Conservation (phyloP, 1,140 invertebrate genomes). For the Ctenoplectra terminalis region DNA sequence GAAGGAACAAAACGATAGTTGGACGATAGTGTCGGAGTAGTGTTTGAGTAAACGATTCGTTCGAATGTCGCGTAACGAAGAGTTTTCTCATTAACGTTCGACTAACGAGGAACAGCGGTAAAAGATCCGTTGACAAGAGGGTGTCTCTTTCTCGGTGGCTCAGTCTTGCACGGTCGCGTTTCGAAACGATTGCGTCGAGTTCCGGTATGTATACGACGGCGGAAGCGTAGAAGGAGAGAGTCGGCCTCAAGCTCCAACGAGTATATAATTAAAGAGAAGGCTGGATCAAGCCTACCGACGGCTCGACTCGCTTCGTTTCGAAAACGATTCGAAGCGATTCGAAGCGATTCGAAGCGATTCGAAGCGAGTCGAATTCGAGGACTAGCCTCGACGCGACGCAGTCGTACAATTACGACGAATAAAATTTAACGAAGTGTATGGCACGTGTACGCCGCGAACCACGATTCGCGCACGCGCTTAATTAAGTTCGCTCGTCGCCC, state of each 20-base stretch:
- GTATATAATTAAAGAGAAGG: slow-evolving; percentile 63
- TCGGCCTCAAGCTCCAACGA: slow-evolving; percentile 14
- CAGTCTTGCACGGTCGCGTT: slow-evolving; percentile 1
- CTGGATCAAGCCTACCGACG: not conserved
- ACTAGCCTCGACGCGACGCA: slow-evolving; percentile 46
- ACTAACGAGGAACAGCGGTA: slow-evolving; percentile 59
- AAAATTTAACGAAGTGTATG: slow-evolving; percentile 74
- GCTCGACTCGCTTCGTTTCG: slow-evolving; percentile 1
- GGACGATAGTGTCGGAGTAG: no score
- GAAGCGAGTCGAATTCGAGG: not conserved
- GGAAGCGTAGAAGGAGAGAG: not conserved
- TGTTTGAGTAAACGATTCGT: not conserved
- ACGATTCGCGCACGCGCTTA: slow-evolving; percentile 69
- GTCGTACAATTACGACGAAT: slow-evolving; percentile 71
- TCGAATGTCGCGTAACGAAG: slow-evolving; percentile 49
- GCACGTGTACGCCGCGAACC: slow-evolving; percentile 59
- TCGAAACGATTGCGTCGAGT: slow-evolving; percentile 18
- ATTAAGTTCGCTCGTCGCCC: slow-evolving; percentile 71
- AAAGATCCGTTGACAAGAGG: slow-evolving; percentile 52
- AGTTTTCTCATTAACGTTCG: slow-evolving; percentile 64
- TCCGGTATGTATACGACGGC: not conserved
- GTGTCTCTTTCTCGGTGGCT: slow-evolving; percentile 38
- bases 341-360: not conserved
- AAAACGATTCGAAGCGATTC: slow-evolving; percentile 2
- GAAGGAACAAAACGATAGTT: not conserved